A percentile compares a stretch with the other conserved stretches of the same genome.
Conservation (phyloP, 92 coral and sea anemone species). For the Anthopleura xanthogrammica region DNA sequence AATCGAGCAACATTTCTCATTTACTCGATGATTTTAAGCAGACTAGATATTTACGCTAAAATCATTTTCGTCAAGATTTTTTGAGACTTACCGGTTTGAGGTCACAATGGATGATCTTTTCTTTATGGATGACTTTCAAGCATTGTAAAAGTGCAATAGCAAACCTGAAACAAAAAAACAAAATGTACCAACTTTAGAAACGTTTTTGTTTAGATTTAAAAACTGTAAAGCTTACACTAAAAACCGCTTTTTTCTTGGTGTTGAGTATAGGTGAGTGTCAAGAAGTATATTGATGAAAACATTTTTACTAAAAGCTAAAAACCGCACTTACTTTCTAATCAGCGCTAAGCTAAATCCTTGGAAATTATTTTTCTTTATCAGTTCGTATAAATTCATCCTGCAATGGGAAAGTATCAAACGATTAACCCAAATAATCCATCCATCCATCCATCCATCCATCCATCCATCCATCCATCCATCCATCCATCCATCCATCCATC, state of each 20-base stretch:
- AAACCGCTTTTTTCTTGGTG: not conserved
- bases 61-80: no score
- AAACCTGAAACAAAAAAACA: conserved; percentile 58
- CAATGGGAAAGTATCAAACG: not conserved
- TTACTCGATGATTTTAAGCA: no score
- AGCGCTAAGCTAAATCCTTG: conserved; percentile 97
- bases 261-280: not conserved
- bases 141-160: conserved; percentile 93
- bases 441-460: not conserved
- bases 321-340: conserved; percentile 75
- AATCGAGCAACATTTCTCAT: no score
- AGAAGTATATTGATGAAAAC: no score
- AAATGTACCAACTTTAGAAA: not conserved
- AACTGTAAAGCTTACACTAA: no score
- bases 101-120: conserved; percentile 92
- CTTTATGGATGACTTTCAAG: conserved; percentile 74
- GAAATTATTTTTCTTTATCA: conserved; percentile 94
- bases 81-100: conserved; percentile 80
- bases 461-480: not conserved
- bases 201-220: not conserved
- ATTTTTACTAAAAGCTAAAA: no score
- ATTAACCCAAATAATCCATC: not conserved
- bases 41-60: no score
- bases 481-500: not conserved
- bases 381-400: conserved; percentile 92